Evolutionary conservation across 1,140 invertebrate species (phyloP), one percentile per base, ranked within the genome.

Genomic region (Diorhabda carinulata): DNA sequence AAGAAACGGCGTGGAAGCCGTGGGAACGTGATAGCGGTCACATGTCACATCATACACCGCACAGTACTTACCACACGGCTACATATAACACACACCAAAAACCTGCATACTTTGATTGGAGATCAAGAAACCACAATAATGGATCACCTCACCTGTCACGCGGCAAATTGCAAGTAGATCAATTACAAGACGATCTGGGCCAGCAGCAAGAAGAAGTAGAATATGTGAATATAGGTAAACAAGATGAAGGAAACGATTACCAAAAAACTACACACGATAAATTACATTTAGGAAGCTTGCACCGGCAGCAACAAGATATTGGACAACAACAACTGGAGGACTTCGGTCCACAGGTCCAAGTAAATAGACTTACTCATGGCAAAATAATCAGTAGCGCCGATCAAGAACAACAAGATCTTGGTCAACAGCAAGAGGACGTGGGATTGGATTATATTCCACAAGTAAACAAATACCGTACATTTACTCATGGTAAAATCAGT

Each of bases 321-420:
- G 44, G 6, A 42, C 64, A 61, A 61, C 10, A 66, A 60, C 66
- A 61, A 67, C 57, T 67, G 3, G 57, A 67, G 44, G 25, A 60
- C 52, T 5, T 40, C 4, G 43, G 0, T 42, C 41, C n/a, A 8
- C 52, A 56, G 25, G 25, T 1, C 25, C 25, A 25, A 25, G 40
- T 43, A 61, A 43, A 43, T 67, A 61, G 6, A 67, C 9, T 44
- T 60, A 9, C 25, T 25, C 25, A 25, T 25, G 25, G 25, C 25
- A 25, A 25, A 25, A 25, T 25, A 25, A 25, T 25, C 25, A 25
- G 25, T 25, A 68, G 64, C 6, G 5, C 67, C 66, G 44, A 44
- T 56, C 41, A 70, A 57, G 65, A 52, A 3, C 8, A 65, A 44
- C 8, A 9, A 7, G 57, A 61, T 40, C 41, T 41, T 56, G 66